A percentile compares a stretch with the other conserved stretches of the same genome.
phyloP scores from a whole-genome alignment of 2,797 vertebrate genomes.

The Gallirallus australis region DNA sequence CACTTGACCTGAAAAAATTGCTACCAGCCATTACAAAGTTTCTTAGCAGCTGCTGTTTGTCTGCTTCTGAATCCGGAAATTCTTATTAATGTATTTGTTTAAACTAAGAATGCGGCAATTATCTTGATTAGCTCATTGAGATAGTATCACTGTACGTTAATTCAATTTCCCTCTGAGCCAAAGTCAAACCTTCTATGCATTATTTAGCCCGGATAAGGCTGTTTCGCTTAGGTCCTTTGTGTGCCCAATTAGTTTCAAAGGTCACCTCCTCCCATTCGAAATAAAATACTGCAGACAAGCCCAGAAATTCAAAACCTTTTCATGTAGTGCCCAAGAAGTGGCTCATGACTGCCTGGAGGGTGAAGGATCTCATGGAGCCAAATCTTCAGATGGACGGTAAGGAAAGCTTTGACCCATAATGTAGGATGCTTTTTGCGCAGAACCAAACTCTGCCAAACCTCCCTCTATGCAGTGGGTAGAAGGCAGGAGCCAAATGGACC shows the following conservation, averaged over 20 bases:
- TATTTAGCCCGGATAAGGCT: slow-evolving; percentile 70
- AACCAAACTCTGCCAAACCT: slow-evolving; percentile 19
- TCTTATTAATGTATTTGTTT: slow-evolving; percentile 70
- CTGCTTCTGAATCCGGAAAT: slow-evolving; percentile 22
- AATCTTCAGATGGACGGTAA: not conserved
- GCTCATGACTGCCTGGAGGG: not conserved
- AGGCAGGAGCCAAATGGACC: not conserved
- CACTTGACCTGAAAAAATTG: slow-evolving; percentile 24
- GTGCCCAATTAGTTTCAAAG: slow-evolving; percentile 57
- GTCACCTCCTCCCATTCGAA: slow-evolving; percentile 30
- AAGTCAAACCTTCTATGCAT: slow-evolving; percentile 46
- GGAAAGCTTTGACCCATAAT: not conserved
- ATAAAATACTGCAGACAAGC: not conserved
- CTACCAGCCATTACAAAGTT: slow-evolving; percentile 52
- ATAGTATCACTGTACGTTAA: slow-evolving; percentile 69
- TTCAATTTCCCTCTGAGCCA: slow-evolving; percentile 62
- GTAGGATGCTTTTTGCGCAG: not conserved
- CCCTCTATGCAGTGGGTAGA: not conserved
- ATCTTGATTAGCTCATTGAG: slow-evolving; percentile 75
- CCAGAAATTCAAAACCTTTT: slow-evolving; percentile 45
- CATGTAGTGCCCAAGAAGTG: not conserved
- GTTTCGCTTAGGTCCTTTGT: slow-evolving; percentile 44
- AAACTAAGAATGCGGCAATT: slow-evolving; percentile 66
- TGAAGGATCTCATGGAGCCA: not conserved
- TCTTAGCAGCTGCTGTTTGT: slow-evolving; percentile 42